Conservation (phyloP, 1,140 invertebrate genomes). For the Leptoteleia sp. region DNA sequence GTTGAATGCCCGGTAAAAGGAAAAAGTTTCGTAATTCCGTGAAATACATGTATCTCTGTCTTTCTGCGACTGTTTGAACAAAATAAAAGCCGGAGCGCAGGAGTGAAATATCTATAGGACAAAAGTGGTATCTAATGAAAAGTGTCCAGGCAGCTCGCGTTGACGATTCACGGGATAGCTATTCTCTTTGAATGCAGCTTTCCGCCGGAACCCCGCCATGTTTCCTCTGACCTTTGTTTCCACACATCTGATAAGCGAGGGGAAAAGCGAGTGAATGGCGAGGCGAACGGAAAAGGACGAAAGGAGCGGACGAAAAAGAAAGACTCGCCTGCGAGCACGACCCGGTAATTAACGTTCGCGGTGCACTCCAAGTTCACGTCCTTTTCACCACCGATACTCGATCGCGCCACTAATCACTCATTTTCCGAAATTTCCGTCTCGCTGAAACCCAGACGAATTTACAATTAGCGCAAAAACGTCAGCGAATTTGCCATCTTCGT, state of each 20-base stretch:
- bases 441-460: constrained; percentile 27
- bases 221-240: constrained; percentile 73
- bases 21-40: constrained; percentile 43
- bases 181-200: constrained; percentile 69
- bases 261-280: constrained; percentile 65
- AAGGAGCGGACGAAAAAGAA: constrained; percentile 60
- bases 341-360: constrained; percentile 68
- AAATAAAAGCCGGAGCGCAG: constrained; percentile 61
- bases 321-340: constrained; percentile 50
- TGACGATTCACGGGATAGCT: constrained; percentile 62
- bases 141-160: constrained; percentile 66
- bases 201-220: constrained; percentile 69
- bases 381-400: constrained; percentile 31
- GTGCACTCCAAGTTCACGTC: constrained; percentile 31
- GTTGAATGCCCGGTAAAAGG: constrained; percentile 32
- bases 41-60: constrained; percentile 56
- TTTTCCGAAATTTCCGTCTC: constrained; percentile 33
- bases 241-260: constrained; percentile 71
- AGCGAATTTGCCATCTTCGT: no score
- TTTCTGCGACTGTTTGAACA: constrained; percentile 51
- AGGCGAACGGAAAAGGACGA: constrained; percentile 64
- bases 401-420: constrained; percentile 29
- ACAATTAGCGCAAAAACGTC: background rate
- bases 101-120: constrained; percentile 69
- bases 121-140: constrained; percentile 75